These are phyloP conservation scores for Typhlichthys eigenmanni DNA, from an alignment of 2,797 vertebrate species.

Conservation along the genomic window DNA sequence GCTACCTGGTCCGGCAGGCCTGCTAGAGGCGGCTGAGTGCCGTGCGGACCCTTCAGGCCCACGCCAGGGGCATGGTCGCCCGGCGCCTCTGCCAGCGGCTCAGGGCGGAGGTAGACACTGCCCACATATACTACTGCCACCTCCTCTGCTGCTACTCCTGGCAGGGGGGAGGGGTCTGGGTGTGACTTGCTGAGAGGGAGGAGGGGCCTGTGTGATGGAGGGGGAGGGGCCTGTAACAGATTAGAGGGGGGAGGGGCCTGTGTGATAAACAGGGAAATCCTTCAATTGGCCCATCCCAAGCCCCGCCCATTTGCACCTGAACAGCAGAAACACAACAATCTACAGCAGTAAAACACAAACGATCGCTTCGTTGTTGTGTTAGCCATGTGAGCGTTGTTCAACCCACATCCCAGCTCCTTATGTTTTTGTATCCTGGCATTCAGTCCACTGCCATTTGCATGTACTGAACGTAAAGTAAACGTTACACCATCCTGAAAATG, in stretches of 20 bases:
- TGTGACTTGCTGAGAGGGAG: slow-evolving; percentile 20
- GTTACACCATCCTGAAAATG: no score
- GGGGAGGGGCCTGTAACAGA: not conserved
- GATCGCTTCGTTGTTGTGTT: no score
- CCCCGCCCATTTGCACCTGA: no score
- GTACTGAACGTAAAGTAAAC: no score
- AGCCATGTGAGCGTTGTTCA: no score
- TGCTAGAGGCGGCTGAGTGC: slow-evolving; percentile 87
- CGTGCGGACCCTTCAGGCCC: slow-evolving; percentile 88
- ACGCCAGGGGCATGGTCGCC: slow-evolving; percentile 91
- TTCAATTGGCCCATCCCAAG: not conserved
- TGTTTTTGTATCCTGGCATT: no score
- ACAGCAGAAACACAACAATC: no score
- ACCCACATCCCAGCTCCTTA: no score
- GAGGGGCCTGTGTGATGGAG: not conserved
- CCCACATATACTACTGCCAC: slow-evolving; percentile 55
- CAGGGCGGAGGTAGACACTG: slow-evolving; percentile 82
- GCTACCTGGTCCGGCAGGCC: slow-evolving; percentile 83
- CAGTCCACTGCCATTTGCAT: no score
- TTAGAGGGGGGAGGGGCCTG: not conserved
- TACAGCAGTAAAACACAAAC: no score
- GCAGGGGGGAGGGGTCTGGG: slow-evolving; percentile 25
- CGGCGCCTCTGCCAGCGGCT: slow-evolving; percentile 88
- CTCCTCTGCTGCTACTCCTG: not conserved
- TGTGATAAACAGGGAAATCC: not conserved